These are phyloP conservation scores for Nipponia nippon DNA, from an alignment of 2,113 vertebrate species.

Conservation along the genomic window DNA sequence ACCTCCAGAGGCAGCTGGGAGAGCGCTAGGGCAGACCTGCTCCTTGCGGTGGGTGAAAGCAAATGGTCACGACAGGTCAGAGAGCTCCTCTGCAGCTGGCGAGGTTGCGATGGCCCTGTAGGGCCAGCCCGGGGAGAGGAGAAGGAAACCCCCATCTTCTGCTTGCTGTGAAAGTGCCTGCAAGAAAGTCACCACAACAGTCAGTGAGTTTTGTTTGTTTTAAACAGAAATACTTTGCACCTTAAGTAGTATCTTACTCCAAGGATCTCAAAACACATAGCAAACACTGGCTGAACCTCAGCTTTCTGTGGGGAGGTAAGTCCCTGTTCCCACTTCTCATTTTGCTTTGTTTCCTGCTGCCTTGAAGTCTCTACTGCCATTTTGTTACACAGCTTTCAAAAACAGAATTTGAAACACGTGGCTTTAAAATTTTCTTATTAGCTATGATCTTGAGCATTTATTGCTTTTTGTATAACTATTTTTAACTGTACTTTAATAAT, in stretches of 20 bases:
- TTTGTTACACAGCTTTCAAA: background rate
- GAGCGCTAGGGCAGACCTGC: background rate
- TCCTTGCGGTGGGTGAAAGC: background rate
- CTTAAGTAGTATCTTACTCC: background rate
- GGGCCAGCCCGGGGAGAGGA: background rate
- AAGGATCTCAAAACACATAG: background rate
- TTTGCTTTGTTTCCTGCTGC: background rate
- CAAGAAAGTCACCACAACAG: background rate
- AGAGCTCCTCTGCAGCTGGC: background rate
- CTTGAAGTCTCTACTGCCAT: background rate
- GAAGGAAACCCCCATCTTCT: background rate
- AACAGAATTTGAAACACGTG: background rate
- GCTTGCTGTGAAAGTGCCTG: background rate
- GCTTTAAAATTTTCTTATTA: background rate
- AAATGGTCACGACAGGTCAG: background rate
- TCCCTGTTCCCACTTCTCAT: background rate
- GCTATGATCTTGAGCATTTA: background rate
- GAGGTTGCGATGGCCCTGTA: background rate
- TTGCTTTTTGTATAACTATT: background rate
- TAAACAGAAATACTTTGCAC: background rate
- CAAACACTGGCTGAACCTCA: background rate
- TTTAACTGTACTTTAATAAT: background rate
- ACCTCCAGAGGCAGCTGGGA: background rate
- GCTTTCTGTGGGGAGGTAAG: background rate
- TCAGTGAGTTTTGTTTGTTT: background rate